Percentiles rank a stretch among this genome's conserved stretches.
Conservation (phyloP, 2,888 invertebrate genomes). For the Apamea anceps region DNA sequence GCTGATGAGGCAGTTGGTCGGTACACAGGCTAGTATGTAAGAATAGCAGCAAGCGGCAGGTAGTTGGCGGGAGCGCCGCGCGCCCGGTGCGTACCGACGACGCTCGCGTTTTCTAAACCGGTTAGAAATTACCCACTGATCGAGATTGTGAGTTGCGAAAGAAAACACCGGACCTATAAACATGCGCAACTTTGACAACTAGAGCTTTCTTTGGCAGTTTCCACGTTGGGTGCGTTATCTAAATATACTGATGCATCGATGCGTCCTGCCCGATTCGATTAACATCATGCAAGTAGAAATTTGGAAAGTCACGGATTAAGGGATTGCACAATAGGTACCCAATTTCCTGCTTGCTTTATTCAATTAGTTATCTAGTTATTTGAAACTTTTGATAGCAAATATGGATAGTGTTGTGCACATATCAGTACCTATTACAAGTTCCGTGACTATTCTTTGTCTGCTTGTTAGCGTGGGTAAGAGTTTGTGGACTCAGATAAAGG, state of each 20-base stretch:
- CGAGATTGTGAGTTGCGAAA: conserved; percentile 88
- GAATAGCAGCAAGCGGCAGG: conserved; percentile 75
- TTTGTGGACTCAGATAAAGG: conserved; percentile 68
- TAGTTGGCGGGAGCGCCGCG: conserved; percentile 60
- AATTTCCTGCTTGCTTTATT: conserved; percentile 2
- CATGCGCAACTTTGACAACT: conserved; percentile 77
- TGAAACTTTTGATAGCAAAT: conserved; percentile 7
- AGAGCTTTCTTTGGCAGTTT: conserved; percentile 80
- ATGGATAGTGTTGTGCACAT: conserved; percentile 3
- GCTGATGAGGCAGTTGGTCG: conserved; percentile 70
- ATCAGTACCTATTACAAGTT: conserved; percentile 16
- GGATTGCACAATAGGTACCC: not conserved
- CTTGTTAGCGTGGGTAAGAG: conserved; percentile 62
- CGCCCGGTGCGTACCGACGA: conserved; percentile 68
- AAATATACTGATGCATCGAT: conserved; percentile 47
- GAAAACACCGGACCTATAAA: conserved; percentile 87
- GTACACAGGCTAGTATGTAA: conserved; percentile 68
- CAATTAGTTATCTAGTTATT: not conserved
- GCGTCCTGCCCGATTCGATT: no score
- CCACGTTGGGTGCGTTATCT: conserved; percentile 40
- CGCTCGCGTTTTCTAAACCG: conserved; percentile 89
- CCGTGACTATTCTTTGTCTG: conserved; percentile 30
- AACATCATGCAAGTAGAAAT: not conserved
- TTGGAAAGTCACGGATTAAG: not conserved
- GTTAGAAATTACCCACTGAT: conserved; percentile 90